Evolutionary conservation across 2,113 vertebrate genomes (phyloP).

Genomic region (Glareola pratincola): DNA sequence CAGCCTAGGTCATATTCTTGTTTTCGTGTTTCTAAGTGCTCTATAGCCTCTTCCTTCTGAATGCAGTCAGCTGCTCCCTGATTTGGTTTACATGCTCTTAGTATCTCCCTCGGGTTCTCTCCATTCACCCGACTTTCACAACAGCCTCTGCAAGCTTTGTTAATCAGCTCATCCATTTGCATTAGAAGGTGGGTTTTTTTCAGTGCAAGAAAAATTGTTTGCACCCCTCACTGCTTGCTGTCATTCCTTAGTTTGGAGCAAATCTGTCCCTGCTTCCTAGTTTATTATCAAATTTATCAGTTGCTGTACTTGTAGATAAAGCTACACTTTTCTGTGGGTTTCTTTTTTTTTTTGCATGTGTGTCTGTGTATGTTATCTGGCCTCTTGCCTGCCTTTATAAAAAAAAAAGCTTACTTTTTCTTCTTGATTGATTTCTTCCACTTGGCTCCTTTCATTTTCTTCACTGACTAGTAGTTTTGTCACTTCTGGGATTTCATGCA

Average conservation of each 20-base stretch:
- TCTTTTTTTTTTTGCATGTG: not conserved
- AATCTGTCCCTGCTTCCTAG: not conserved
- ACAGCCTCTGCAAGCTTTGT: constrained; percentile 60
- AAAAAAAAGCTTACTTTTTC: constrained; percentile 42
- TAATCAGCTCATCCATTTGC: constrained; percentile 67
- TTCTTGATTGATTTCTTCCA: constrained; percentile 69
- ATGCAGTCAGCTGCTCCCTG: constrained; percentile 64
- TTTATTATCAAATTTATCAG: not conserved
- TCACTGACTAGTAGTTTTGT: constrained; percentile 62
- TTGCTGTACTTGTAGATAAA: not conserved
- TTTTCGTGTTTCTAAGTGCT: constrained; percentile 53
- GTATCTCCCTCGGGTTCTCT: constrained; percentile 64
- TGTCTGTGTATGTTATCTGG: constrained; percentile 29
- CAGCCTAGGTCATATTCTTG: constrained; percentile 37
- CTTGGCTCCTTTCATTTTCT: constrained; percentile 64
- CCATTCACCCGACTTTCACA: constrained; percentile 54
- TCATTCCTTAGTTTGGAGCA: not conserved
- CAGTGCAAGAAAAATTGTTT: constrained; percentile 29
- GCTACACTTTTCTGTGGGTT: not conserved
- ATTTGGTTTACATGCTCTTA: constrained; percentile 64
- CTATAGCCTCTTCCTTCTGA: constrained; percentile 32
- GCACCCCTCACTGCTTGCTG: constrained; percentile 11
- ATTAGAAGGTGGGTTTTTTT: constrained; percentile 17
- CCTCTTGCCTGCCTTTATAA: constrained; percentile 31
- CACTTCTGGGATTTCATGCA: constrained; percentile 69